Percentiles rank a stretch among this genome's conserved stretches.
Conservation (phyloP, 2,113 vertebrate species). For the Trochalopteron elliotii region DNA sequence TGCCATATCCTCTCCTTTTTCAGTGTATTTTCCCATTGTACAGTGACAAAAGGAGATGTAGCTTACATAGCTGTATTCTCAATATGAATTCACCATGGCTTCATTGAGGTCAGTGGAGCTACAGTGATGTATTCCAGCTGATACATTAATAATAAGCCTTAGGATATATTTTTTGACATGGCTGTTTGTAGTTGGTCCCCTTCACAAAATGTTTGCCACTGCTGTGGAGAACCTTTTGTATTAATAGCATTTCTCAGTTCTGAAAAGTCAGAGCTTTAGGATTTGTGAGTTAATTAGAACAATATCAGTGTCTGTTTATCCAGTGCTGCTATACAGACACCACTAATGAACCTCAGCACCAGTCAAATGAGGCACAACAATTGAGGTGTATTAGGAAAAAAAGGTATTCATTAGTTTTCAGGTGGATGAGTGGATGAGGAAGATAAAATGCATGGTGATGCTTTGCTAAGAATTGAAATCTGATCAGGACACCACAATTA, state of each 20-base stretch:
- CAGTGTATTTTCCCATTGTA: neutral
- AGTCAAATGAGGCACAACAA: neutral
- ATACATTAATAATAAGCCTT: slow-evolving; percentile 53
- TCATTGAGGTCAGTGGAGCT: slow-evolving; percentile 39
- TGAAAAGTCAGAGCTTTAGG: neutral
- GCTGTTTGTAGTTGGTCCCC: slow-evolving; percentile 22
- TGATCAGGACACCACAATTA: neutral
- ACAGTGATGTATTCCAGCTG: slow-evolving; percentile 26
- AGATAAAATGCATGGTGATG: neutral
- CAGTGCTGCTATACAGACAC: neutral
- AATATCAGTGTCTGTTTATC: neutral
- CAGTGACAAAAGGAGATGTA: neutral
- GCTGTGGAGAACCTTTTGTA: neutral
- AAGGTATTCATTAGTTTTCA: neutral
- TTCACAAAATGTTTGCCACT: slow-evolving; percentile 15
- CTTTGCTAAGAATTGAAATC: neutral
- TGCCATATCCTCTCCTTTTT: neutral
- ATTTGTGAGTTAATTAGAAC: neutral
- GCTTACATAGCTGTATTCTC: neutral
- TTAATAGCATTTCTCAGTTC: neutral
- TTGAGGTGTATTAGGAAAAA: neutral
- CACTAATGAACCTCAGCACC: neutral
- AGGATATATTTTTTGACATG: slow-evolving; percentile 41
- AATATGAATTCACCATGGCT: neutral
- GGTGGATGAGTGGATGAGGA: neutral